These are phyloP conservation scores for Pocota personata DNA, from an alignment of 2,888 invertebrate genomes.

Conservation along the genomic window DNA sequence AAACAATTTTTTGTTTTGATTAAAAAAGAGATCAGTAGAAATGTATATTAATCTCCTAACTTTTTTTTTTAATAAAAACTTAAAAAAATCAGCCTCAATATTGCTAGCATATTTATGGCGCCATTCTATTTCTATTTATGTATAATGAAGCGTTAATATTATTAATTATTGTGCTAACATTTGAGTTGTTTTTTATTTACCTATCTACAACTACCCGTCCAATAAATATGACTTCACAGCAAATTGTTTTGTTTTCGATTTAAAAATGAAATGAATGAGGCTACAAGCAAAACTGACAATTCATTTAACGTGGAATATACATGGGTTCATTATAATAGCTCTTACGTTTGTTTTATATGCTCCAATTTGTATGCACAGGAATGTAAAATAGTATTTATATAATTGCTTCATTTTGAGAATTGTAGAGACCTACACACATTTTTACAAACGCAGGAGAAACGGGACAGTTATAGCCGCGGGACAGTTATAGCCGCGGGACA, in stretches of 20 bases:
- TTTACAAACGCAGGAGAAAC: slow-evolving; percentile 4
- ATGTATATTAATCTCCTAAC: too few relatives aligned
- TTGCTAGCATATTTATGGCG: too few relatives aligned
- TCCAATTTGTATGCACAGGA: background rate
- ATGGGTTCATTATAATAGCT: background rate
- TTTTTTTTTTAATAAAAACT: too few relatives aligned
- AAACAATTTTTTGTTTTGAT: too few relatives aligned
- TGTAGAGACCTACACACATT: slow-evolving; percentile 4
- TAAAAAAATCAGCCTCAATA: too few relatives aligned
- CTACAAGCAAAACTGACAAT: background rate
- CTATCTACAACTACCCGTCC: background rate
- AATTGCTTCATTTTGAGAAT: background rate
- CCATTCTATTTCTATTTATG: slow-evolving; percentile 7
- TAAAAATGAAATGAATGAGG: background rate
- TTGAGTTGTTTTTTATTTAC: slow-evolving; percentile 1
- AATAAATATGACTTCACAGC: background rate
- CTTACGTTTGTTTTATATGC: slow-evolving; percentile 1
- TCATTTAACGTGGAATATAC: background rate
- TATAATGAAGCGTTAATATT: background rate
- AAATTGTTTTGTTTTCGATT: background rate
- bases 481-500: too few relatives aligned
- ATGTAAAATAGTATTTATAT: slow-evolving; percentile 3
- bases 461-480: too few relatives aligned
- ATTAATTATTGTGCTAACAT: background rate
- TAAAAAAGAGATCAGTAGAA: too few relatives aligned